Evolutionary conservation across 2,797 vertebrate genomes (phyloP).

Genomic region (Orestias chungarensis): DNA sequence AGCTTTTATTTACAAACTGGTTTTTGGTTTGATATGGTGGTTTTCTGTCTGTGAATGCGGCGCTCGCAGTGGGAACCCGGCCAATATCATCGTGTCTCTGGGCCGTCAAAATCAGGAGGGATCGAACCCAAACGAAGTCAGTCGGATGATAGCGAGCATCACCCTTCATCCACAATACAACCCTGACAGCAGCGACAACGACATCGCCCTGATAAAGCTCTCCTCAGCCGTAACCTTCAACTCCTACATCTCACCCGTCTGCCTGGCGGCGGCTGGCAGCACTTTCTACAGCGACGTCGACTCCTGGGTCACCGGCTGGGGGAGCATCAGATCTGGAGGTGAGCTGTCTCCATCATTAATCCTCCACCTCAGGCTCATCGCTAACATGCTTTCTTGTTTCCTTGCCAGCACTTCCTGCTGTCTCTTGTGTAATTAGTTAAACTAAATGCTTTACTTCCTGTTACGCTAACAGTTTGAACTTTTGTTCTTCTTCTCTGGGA

Average conservation of each 20-base stretch:
- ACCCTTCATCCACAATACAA: constrained; percentile 36
- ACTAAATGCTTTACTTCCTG: too few species aligned
- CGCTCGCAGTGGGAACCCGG: accelerated
- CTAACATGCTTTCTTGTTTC: background rate
- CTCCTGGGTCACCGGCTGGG: constrained; percentile 72
- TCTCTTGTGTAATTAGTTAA: background rate
- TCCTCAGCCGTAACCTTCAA: constrained; percentile 43
- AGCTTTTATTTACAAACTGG: background rate
- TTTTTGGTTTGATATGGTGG: background rate
- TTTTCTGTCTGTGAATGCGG: background rate
- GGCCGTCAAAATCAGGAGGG: constrained; percentile 32
- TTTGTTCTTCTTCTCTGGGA: background rate
- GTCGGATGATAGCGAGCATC: background rate
- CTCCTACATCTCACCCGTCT: constrained; percentile 49
- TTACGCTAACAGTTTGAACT: too few species aligned
- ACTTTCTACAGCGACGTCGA: constrained; percentile 18
- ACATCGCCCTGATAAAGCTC: constrained; percentile 63
- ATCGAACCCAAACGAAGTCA: constrained; percentile 24
- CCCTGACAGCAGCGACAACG: accelerated
- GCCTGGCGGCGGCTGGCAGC: constrained; percentile 55
- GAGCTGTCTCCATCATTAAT: background rate
- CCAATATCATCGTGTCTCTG: background rate
- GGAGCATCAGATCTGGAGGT: accelerated
- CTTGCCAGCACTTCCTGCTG: background rate
- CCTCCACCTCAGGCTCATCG: too few species aligned